Evolutionary conservation across 2,797 vertebrate genomes (phyloP).

Genomic region (Artibeus jamaicensis): DNA sequence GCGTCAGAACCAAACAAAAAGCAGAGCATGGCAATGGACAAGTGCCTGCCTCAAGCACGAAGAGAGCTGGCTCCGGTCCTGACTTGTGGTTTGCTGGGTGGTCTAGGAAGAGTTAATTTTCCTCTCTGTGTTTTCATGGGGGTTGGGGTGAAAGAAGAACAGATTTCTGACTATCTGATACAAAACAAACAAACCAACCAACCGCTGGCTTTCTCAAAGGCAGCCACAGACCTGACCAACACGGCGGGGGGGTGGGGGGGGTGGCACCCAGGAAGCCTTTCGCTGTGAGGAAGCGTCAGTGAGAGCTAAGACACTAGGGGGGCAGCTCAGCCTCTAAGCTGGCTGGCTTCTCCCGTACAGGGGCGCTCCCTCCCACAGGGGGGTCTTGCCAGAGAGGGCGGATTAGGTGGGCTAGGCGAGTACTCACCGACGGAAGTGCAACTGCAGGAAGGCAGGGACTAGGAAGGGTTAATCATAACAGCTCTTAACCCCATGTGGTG

Average conservation of each 20-base stretch:
- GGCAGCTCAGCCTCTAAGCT: not conserved
- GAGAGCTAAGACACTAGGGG: not conserved
- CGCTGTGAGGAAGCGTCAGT: not conserved
- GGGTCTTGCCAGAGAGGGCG: not conserved
- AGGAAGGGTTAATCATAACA: not conserved
- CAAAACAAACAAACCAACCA: not conserved
- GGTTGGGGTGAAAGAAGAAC: not conserved
- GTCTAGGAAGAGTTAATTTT: not conserved
- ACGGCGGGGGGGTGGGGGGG: no score
- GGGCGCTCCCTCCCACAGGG: not conserved
- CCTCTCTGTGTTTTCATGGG: not conserved
- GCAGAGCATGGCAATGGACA: not conserved
- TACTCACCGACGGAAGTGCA: not conserved
- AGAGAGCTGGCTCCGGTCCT: not conserved
- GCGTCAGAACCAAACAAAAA: not conserved
- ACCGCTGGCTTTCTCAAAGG: conserved; percentile 4
- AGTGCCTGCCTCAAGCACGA: not conserved
- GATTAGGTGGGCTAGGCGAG: not conserved
- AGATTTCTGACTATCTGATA: not conserved
- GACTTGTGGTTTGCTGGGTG: not conserved
- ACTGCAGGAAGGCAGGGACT: not conserved
- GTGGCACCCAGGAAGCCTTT: not conserved
- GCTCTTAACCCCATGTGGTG: not conserved
- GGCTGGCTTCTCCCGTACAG: not conserved
- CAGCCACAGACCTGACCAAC: not conserved